Evolutionary conservation across 1,140 invertebrate species (phyloP), one percentile per base, ranked within the genome.

Genomic region (Paracyclopina nana): DNA sequence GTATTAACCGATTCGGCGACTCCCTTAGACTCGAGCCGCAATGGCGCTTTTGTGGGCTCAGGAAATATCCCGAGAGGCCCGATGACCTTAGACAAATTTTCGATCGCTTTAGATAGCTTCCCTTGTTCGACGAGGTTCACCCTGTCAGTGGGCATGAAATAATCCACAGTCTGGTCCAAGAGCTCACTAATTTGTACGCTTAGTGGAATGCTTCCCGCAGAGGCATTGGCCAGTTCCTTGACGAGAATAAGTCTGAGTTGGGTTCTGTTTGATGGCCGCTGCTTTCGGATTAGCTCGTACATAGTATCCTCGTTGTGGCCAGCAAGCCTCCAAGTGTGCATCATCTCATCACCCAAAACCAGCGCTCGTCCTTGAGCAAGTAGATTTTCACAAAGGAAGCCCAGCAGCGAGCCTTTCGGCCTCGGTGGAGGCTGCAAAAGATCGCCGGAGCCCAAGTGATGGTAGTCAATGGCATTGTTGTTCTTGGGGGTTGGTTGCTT

Each of bases 231-330:
- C 9, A 38, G 20, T 8, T 38, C 34, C 9, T 38, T 38, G 34
- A 38, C 20, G n/a, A 38, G 34, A 38, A 38, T 38, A 20, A 38
- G 34, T 16, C 34, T n/a, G 9, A 38, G 34, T 38, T 38, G n/a
- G n/a, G 20, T 20, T 8, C 20, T n/a, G 20, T n/a, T 16, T 38
- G 14, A 16, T n/a, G 34, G 34, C 8, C 34, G 34, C 5, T 16
- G 14, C 20, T 20, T 3, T n/a, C n/a, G 14, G n/a, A 38, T 38
- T 5, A 38, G n/a, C 14, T 38, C 34, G 34, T n/a, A n/a, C 34
- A 38, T n/a, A 2, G 34, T 38, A 8, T 9, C 34, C 20, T 38
- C 34, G 5, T n/a, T 16, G 34, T 38, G 34, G 20, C 20, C 20
- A 20, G 34, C 34, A n/a, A 38, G 4, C n/a, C n/a, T 38, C 34